These are phyloP conservation scores for Herminia tarsipennalis DNA, from an alignment of 2,888 invertebrate species.

Conservation along the genomic window DNA sequence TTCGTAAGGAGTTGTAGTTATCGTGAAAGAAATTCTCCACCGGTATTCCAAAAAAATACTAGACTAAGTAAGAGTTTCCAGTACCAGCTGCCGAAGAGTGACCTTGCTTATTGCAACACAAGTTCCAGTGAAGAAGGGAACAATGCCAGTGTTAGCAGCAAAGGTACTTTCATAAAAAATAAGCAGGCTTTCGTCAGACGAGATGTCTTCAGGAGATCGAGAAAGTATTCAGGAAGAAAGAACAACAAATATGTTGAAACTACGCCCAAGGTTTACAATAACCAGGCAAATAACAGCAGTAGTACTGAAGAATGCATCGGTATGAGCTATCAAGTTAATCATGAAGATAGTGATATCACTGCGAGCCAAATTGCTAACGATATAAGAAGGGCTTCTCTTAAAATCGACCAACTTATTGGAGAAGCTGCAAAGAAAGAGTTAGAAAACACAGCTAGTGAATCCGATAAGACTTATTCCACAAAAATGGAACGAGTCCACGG, in stretches of 20 bases:
- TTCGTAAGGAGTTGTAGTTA: slow-evolving; percentile 82
- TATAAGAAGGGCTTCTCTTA: slow-evolving; percentile 83
- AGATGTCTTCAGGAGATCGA: slow-evolving; percentile 80
- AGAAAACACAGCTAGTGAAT: slow-evolving; percentile 67
- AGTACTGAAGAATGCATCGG: slow-evolving; percentile 79
- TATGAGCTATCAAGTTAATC: slow-evolving; percentile 82
- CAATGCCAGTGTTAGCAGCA: slow-evolving; percentile 67
- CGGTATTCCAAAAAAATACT: slow-evolving; percentile 83
- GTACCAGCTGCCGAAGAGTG: slow-evolving; percentile 80
- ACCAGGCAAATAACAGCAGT: slow-evolving; percentile 73
- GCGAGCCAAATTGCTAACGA: slow-evolving; percentile 85
- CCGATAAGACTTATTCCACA: slow-evolving; percentile 81
- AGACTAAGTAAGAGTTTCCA: slow-evolving; percentile 83
- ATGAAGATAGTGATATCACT: slow-evolving; percentile 84
- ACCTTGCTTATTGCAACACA: slow-evolving; percentile 75
- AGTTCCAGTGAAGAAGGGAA: slow-evolving; percentile 84
- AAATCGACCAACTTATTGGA: slow-evolving; percentile 84
- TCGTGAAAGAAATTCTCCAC: slow-evolving; percentile 80
- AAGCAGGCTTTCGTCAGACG: slow-evolving; percentile 83
- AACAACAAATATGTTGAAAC: slow-evolving; percentile 70
- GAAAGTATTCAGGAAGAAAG: slow-evolving; percentile 81
- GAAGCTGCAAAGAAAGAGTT: slow-evolving; percentile 72
- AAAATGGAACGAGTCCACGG: slow-evolving; percentile 86
- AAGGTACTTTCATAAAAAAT: slow-evolving; percentile 86
- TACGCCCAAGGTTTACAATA: slow-evolving; percentile 67